phyloP scores from a whole-genome alignment of 2,113 vertebrate species.

The Pyxicephalus adspersus region DNA sequence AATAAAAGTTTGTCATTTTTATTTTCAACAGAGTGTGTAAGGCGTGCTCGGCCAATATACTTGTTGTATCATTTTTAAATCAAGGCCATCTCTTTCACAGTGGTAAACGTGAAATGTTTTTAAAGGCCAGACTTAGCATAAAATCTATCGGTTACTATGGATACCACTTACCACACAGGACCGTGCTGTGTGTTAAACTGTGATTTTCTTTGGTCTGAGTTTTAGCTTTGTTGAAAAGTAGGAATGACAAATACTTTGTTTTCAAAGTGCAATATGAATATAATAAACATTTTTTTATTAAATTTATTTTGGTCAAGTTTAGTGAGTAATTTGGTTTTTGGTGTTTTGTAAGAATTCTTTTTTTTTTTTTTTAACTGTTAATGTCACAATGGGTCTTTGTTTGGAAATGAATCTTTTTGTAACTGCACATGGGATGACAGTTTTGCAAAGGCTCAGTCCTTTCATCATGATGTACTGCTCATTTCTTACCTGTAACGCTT shows the following conservation, averaged over 20 bases:
- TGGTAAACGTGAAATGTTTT: conserved; percentile 87
- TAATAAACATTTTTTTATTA: conserved; percentile 58
- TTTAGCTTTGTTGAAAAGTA: conserved; percentile 77
- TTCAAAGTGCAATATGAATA: conserved; percentile 73
- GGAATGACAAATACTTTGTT: conserved; percentile 72
- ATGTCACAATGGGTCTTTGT: conserved; percentile 75
- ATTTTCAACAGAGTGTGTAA: conserved; percentile 70
- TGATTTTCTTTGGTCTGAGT: conserved; percentile 81
- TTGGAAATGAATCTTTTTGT: conserved; percentile 72
- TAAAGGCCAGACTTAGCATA: conserved; percentile 87
- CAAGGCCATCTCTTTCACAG: conserved; percentile 83
- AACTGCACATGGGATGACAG: conserved; percentile 72
- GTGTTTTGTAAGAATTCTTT: not conserved
- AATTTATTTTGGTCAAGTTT: conserved; percentile 53
- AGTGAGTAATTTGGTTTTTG: conserved; percentile 61
- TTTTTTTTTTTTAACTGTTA: conserved; percentile 71
- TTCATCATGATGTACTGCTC: conserved; percentile 65
- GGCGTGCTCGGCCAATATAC: conserved; percentile 70
- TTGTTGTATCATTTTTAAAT: conserved; percentile 84
- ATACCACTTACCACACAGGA: conserved; percentile 84
- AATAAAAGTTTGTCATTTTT: conserved; percentile 73
- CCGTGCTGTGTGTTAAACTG: conserved; percentile 76
- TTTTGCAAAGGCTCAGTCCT: conserved; percentile 72
- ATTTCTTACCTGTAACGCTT: conserved; percentile 76
- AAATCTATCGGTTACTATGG: conserved; percentile 86